Evolutionary conservation across 2,797 vertebrate species (phyloP).

Genomic region (Centropyge bicolor): DNA sequence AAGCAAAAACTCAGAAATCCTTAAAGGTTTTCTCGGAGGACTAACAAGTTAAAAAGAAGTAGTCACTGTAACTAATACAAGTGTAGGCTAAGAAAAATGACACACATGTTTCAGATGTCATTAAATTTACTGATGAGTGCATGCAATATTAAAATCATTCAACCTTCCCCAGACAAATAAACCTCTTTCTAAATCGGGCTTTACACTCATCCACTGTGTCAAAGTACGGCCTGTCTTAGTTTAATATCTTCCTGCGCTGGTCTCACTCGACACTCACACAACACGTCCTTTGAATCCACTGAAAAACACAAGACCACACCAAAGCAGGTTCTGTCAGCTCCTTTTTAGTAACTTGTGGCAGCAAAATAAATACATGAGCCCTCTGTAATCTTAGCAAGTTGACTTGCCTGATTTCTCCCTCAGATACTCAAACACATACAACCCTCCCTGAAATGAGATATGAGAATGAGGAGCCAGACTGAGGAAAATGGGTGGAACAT

Average conservation of each 20-base stretch:
- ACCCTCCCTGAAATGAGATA: conserved; percentile 25
- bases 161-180: conserved; percentile 38
- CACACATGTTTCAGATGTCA: conserved; percentile 16
- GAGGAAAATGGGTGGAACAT: conserved; percentile 30
- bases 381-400: conserved; percentile 56
- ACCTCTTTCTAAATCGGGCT: conserved; percentile 26
- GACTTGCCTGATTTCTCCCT: conserved; percentile 51
- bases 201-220: conserved; percentile 34
- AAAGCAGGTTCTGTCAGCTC: conserved; percentile 44
- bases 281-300: conserved; percentile 47
- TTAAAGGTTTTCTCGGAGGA: not conserved
- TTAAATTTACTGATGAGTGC: conserved; percentile 46
- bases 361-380: conserved; percentile 57
- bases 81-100: not conserved
- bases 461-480: conserved; percentile 17
- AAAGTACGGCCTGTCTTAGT: conserved; percentile 25
- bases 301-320: conserved; percentile 42
- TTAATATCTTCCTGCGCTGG: conserved; percentile 38
- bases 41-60: conserved; percentile 8
- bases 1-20: not conserved
- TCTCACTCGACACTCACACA: conserved; percentile 32
- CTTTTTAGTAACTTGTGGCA: conserved; percentile 53
- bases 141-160: conserved; percentile 46
- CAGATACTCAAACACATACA: conserved; percentile 37
- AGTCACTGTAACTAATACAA: conserved; percentile 9